phyloP scores from a whole-genome alignment of 2,888 invertebrate species.

The Eupithecia exiguata region DNA sequence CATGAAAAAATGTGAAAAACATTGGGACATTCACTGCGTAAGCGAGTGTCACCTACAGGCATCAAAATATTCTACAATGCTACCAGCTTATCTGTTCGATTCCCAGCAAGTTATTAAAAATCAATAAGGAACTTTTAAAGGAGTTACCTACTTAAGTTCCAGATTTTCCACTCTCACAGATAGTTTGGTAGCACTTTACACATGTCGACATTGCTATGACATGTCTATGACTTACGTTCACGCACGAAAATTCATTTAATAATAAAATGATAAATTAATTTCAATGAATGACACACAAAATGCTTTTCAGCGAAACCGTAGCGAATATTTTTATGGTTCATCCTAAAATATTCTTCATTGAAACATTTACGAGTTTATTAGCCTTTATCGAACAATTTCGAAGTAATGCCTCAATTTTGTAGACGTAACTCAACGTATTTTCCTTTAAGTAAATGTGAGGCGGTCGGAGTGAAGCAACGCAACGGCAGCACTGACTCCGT shows the following conservation, averaged over 20 bases:
- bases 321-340: neutral
- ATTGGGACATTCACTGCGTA: neutral
- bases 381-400: constrained; percentile 7
- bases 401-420: constrained; percentile 1
- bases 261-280: neutral
- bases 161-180: neutral
- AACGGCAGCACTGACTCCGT: too few species aligned
- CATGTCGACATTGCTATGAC: neutral
- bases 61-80: neutral
- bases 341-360: neutral
- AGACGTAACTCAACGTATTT: neutral
- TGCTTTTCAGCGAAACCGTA: neutral
- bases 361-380: constrained; percentile 6
- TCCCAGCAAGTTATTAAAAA: neutral
- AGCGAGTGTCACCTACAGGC: neutral
- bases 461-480: too few species aligned
- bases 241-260: neutral
- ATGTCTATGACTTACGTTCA: neutral
- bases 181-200: neutral
- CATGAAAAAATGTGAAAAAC: neutral
- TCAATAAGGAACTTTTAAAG: neutral
- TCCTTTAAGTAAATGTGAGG: too few species aligned
- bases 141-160: neutral
- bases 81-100: neutral
- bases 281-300: neutral